phyloP scores from a whole-genome alignment of 23 tunicate genomes.

The Halocynthia roretzi region DNA sequence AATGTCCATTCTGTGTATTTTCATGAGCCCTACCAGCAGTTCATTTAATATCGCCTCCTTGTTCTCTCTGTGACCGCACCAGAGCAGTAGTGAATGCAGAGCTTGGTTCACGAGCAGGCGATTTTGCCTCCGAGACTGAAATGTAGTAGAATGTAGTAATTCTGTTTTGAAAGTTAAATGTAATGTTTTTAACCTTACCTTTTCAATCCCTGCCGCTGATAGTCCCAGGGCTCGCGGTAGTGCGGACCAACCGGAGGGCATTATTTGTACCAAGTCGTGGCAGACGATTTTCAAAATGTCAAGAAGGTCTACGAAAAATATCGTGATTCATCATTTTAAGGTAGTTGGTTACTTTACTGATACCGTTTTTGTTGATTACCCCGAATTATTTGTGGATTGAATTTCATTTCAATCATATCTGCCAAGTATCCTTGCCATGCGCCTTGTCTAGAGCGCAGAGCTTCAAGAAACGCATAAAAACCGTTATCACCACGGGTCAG shows the following conservation, averaged over 20 bases:
- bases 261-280: conserved; percentile 57
- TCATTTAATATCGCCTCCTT: conserved; percentile 38
- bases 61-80: conserved; percentile 53
- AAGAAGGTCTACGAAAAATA: conserved; percentile 31
- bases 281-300: conserved; percentile 68
- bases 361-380: conserved; percentile 9
- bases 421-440: conserved; percentile 88
- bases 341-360: too few species aligned
- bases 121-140: conserved; percentile 55
- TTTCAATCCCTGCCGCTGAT: conserved; percentile 25
- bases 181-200: conserved; percentile 13
- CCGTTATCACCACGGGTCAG: conserved; percentile 59
- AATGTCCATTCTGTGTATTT: conserved; percentile 53
- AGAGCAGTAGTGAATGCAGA: conserved; percentile 55
- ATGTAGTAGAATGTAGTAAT: too few species aligned
- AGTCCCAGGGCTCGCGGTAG: conserved; percentile 65
- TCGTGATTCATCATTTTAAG: background rate
- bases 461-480: conserved; percentile 47
- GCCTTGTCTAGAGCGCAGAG: conserved; percentile 65
- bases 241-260: conserved; percentile 81
- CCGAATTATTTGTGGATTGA: conserved; percentile 36
- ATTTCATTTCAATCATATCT: conserved; percentile 63
- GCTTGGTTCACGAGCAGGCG: conserved; percentile 60
- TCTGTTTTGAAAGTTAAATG: background rate
- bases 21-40: conserved; percentile 32